phyloP scores from a whole-genome alignment of 2,888 invertebrate genomes.

The Agriopis aurantiaria region DNA sequence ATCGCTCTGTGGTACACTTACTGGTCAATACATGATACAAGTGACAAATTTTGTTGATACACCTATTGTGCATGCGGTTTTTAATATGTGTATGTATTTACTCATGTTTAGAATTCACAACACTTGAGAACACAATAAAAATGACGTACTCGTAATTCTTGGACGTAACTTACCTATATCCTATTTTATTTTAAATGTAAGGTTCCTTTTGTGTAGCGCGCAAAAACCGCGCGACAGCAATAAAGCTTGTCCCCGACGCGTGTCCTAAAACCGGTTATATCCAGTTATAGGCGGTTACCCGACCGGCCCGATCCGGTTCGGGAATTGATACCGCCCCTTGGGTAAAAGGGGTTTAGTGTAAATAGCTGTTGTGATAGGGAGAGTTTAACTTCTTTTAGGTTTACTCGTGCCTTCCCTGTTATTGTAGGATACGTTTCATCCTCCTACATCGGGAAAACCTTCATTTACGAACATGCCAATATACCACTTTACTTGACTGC shows the following conservation, averaged over 20 bases:
- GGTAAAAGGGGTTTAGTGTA: conserved; percentile 14
- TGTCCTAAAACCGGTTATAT: conserved; percentile 10
- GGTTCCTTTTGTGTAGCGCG: not conserved
- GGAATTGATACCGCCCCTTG: conserved; percentile 22
- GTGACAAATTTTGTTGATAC: too few relatives aligned
- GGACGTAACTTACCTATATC: too few relatives aligned
- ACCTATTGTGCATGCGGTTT: too few relatives aligned
- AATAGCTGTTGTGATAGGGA: conserved; percentile 17
- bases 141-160: too few relatives aligned
- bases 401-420: not conserved
- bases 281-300: conserved; percentile 18
- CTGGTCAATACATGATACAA: too few relatives aligned
- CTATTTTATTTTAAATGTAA: too few relatives aligned
- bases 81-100: too few relatives aligned
- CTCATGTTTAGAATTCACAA: too few relatives aligned
- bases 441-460: not conserved
- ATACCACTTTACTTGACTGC: too few relatives aligned
- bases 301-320: conserved; percentile 18
- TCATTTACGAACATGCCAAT: too few relatives aligned
- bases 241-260: conserved; percentile 2
- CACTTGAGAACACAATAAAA: too few relatives aligned
- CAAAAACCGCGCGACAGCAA: not conserved
- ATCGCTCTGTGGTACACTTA: too few relatives aligned
- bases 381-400: conserved; percentile 7
- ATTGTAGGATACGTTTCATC: not conserved